Evolutionary conservation across 2,888 invertebrate species (phyloP), one percentile per base, ranked within the genome.

Genomic region (Acleris emargana): DNA sequence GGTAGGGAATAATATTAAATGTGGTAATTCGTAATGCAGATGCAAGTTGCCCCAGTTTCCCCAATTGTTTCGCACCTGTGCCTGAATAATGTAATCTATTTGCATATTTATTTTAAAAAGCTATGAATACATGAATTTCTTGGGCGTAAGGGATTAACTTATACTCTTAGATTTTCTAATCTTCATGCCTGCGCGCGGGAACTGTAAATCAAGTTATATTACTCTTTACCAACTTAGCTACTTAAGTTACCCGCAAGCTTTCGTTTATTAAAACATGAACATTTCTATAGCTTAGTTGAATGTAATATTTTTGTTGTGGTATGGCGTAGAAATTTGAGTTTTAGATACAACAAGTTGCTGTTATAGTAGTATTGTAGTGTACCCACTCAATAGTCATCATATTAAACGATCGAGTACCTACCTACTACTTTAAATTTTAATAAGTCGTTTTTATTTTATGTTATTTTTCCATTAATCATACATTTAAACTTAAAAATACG

Each of bases 1-100:
- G 18, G 57, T 42, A 20, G 38, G 47, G 60, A 60, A 64, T 55
- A 61, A 45, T 47, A 66, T 66, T 66, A 57, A 60, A 61, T 51
- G 51, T 55, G 43, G 17, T 45, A 28, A 50, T 17, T 54, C 50
- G 50, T 53, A 45, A 45, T 20, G 53, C 58, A 28, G 58, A 54
- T 54, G 64, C 59, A 54, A 49, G 47, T 49, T 42, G 22, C 42
- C 49, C 28, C 58, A 54, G 64, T 54, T 64, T 60, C 58, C 64
- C 66, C 66, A 61, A 61, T 66, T 66, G 64, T 66, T 64, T 61
- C 51, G 51, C 66, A 66, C 66, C 66, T 66, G 66, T 49, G 55
- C 54, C 60, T 57, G 51, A 61, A 47, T 61, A 66, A 66, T 55
- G 60, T 57, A 25, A 60, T 59, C 45, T 38, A 66, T 66, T 66